Base-by-base conservation (phyloP, 2,888 invertebrate species). In the Drosophila basisetae region DNA sequence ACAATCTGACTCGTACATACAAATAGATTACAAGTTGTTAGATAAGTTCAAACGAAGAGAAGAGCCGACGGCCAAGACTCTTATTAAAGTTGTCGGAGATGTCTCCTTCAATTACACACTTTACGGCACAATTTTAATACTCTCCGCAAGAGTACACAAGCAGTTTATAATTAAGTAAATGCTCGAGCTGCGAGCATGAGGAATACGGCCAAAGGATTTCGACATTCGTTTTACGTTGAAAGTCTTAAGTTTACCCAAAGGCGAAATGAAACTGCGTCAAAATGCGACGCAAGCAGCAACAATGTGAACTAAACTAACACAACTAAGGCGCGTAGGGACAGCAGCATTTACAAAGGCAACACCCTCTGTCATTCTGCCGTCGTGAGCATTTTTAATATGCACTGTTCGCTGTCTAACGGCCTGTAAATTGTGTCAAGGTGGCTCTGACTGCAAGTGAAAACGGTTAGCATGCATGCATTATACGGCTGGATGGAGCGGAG, bases 341-440 rank as follows among this genome's bases (percentile, higher is more conserved):
- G 49, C 54, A 75, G 59, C 53, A 31, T 60, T 41, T 37, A 68
- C 69, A 76, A 74, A 47, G 62, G 10, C 79, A 68, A 68, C 75
- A 68, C 69, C 80, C 58, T 41, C 58, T 55, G 80, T 76, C 68
- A 43, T 52, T 43, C 58, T 47, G 59, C 52, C 62, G 67, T 55
- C 68, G 73, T 75, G 68, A 74, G 89, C 90, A 90, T 90, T 88
- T 83, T 75, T 80, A 90, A 90, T 88, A 80, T 72, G 80, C 72
- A 66, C 82, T 84, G 70, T 74, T 73, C 62, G 67, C 77, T 80
- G 82, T 73, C 89, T 79, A 86, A 86, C 87, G 77, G 85, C 58
- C 80, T 74, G 89, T 89, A 82, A 86, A 89, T 79, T 77, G 87
- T 86, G 90, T 90, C 86, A 86, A 90, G 86, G 86, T 86, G 59